Conservation (phyloP, 1,140 invertebrate species). For the Drosophila navojoa region DNA sequence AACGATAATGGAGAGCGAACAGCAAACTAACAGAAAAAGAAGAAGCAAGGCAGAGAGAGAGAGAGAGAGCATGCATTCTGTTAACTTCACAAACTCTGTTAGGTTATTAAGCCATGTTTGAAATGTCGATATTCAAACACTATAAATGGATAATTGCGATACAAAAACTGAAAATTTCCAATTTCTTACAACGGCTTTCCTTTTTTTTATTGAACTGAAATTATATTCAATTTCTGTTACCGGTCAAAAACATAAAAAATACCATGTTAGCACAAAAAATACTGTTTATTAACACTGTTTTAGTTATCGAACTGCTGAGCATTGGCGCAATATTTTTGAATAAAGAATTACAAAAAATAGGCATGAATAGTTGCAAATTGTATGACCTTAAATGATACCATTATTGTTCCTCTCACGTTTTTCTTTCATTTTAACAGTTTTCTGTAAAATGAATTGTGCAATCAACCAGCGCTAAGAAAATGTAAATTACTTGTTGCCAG, state of each 20-base stretch:
- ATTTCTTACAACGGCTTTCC: too few species aligned
- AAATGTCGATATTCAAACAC: too few species aligned
- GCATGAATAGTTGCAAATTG: too few species aligned
- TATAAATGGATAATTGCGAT: too few species aligned
- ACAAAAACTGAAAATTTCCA: too few species aligned
- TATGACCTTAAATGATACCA: too few species aligned
- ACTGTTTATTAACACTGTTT: slow-evolving; percentile 27
- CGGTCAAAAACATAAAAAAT: background rate
- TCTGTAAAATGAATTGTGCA: background rate
- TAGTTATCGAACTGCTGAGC: slow-evolving; percentile 15
- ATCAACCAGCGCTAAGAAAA: background rate
- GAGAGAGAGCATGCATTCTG: slow-evolving; percentile 18
- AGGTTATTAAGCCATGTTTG: background rate
- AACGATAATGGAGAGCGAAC: slow-evolving; percentile 25
- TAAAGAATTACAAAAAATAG: too few species aligned
- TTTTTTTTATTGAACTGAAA: too few species aligned
- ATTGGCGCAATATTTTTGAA: slow-evolving; percentile 22
- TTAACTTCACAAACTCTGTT: background rate
- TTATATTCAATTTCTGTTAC: background rate
- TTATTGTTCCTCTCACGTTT: too few species aligned
- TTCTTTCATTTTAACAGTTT: background rate
- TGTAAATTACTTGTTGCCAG: background rate
- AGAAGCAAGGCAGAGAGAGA: background rate
- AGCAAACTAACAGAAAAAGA: background rate
- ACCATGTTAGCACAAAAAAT: background rate